Evolutionary conservation across 2,888 invertebrate species (phyloP).

Genomic region (Isotomurus palustris): DNA sequence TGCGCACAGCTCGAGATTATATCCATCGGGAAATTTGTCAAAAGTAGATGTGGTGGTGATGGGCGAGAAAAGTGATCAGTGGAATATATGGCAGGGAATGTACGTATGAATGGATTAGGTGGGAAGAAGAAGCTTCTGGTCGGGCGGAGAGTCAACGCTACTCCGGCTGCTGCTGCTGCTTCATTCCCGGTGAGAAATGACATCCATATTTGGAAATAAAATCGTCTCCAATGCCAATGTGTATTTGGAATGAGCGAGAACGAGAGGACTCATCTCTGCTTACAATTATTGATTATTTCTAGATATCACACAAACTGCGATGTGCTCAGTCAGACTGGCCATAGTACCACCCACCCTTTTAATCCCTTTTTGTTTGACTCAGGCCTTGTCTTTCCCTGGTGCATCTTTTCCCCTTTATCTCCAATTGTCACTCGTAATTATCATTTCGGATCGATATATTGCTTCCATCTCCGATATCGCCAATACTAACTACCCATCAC

Average conservation of each 20-base stretch:
- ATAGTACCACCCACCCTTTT: slow-evolving; percentile 40
- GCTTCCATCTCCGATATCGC: slow-evolving; percentile 45
- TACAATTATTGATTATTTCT: slow-evolving; percentile 46
- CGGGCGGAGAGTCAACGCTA: too few relatives aligned
- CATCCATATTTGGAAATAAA: slow-evolving; percentile 40
- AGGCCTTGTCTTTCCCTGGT: slow-evolving; percentile 10
- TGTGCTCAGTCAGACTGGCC: neutral
- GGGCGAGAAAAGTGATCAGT: too few relatives aligned
- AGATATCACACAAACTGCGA: slow-evolving; percentile 18
- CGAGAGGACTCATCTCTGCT: slow-evolving; percentile 44
- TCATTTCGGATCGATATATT: slow-evolving; percentile 45
- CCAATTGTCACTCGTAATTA: slow-evolving; percentile 47
- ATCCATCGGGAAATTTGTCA: slow-evolving; percentile 7
- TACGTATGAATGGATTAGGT: too few relatives aligned
- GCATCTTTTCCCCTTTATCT: slow-evolving; percentile 39
- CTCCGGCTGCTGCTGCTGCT: too few relatives aligned
- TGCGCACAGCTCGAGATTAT: slow-evolving; percentile 5
- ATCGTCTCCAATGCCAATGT: slow-evolving; percentile 31
- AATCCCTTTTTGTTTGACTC: slow-evolving; percentile 34
- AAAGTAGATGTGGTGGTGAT: neutral
- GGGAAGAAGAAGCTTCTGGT: too few relatives aligned
- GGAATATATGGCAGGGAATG: too few relatives aligned
- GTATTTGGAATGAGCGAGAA: slow-evolving; percentile 4
- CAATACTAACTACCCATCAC: slow-evolving; percentile 26
- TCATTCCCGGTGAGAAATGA: slow-evolving; percentile 41